Evolutionary conservation across 2,113 vertebrate species (phyloP).

Genomic region (Gracilinanus agilis): DNA sequence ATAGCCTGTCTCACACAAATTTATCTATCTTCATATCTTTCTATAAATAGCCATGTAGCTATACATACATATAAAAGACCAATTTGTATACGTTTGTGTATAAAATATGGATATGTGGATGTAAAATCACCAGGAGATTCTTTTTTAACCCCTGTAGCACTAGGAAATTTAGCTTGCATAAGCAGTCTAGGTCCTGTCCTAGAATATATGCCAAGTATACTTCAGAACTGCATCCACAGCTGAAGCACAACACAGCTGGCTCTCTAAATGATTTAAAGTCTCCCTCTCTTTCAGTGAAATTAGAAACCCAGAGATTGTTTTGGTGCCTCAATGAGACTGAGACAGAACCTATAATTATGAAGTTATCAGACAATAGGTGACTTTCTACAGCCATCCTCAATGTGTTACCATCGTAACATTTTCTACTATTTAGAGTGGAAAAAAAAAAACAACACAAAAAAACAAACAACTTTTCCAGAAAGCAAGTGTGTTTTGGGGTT

Average conservation of each 20-base stretch:
- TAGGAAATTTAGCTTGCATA: conserved; percentile 60
- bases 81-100: no score
- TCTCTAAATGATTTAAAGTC: conserved; percentile 71
- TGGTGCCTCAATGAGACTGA: conserved; percentile 46
- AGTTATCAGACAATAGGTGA: conserved; percentile 79
- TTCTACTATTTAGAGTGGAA: conserved; percentile 46
- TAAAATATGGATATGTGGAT: neutral
- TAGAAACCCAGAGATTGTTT: conserved; percentile 68
- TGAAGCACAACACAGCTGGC: conserved; percentile 81
- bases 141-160: conserved; percentile 35
- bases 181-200: conserved; percentile 58
- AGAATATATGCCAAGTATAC: conserved; percentile 76
- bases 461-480: conserved; percentile 8
- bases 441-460: neutral
- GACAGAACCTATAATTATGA: conserved; percentile 77
- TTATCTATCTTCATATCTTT: neutral
- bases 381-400: conserved; percentile 60
- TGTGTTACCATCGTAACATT: conserved; percentile 67
- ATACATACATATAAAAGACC: neutral
- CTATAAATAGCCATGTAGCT: neutral
- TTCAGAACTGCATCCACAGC: conserved; percentile 73
- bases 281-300: conserved; percentile 64
- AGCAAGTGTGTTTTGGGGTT: conserved; percentile 3
- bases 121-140: conserved; percentile 9
- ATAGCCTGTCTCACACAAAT: neutral